Evolutionary conservation across 2,113 vertebrate genomes (phyloP).

Genomic region (Drymodes brunneopygia): DNA sequence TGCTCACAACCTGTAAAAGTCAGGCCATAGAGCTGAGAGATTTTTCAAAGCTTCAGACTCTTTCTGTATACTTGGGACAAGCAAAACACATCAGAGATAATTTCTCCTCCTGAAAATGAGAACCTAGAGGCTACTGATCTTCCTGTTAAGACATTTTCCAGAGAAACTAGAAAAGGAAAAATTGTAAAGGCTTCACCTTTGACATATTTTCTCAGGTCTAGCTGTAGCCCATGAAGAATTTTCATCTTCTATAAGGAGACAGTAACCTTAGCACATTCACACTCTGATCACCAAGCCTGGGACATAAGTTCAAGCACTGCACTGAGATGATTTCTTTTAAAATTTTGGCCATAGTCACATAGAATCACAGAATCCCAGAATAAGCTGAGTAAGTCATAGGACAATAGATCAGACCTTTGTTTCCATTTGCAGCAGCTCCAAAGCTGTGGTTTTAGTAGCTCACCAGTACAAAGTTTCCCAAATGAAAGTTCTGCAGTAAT

Average conservation of each 20-base stretch:
- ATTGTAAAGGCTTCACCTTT: neutral
- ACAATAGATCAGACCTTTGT: neutral
- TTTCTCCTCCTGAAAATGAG: neutral
- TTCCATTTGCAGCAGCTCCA: neutral
- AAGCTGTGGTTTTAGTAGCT: neutral
- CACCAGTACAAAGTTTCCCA: neutral
- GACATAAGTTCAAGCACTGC: neutral
- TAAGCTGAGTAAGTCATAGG: neutral
- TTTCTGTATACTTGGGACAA: neutral
- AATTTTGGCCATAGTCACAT: neutral
- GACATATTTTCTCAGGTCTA: neutral
- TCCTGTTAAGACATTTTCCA: neutral
- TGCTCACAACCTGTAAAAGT: neutral
- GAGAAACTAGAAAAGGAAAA: neutral
- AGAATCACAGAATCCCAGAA: neutral
- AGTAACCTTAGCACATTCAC: neutral
- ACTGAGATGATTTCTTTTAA: neutral
- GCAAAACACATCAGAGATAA: neutral
- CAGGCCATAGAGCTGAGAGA: neutral
- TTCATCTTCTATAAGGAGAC: neutral
- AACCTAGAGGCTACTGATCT: neutral
- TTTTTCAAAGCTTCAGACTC: neutral
- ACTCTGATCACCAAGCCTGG: neutral
- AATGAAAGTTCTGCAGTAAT: neutral
- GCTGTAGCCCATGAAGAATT: neutral